Base-by-base conservation (phyloP, 2,888 invertebrate species). In the Yponomeuta evonymella region DNA sequence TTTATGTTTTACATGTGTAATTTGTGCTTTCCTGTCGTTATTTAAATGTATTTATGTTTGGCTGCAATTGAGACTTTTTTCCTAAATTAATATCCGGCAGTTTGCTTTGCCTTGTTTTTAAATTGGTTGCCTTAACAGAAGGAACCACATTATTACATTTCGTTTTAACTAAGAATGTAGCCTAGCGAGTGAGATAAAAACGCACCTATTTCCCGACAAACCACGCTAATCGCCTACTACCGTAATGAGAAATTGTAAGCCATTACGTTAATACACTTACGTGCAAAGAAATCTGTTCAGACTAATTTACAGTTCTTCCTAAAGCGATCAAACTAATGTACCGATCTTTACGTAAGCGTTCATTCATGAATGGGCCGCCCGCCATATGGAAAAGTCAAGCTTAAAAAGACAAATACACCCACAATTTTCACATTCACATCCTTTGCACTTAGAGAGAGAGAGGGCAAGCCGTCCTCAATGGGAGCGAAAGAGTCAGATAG, bases 401-500 rank as follows among this genome's bases (percentile, higher is more conserved):
- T 30, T 33, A 67, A 33, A 36, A 67, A 67, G 33, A 43, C 36
- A 67, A 67, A 67, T 64, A 64, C 64, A 64, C 64, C 64, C 43
- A 67, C 36, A 67, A 67, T 67, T 67, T 67, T 67, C 67, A 67
- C 36, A 43, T 43, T 43, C 65, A 11, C 11, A 65, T 65, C 30
- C 65, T 30, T 30, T 58, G 51, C 51, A 15, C 51, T 58, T 58
- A 58, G 51, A 58, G 51, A 12, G 51, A 58, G 51, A 58, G 3
- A 30, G 33, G 33, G 8, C 12, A 2, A 30, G 65, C 67, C 43
- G 67, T 9, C 64, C 1, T 64, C 29, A 68, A n/a, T 63, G 72
- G 36, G 78, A 74, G 51, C 72, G 77, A 83, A 75, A 75, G 75
- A 76, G 80, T 81, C 73, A 78, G 80, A 62, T 71, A 75, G 73